A percentile compares a stretch with the other conserved stretches of the same genome.
Evolutionary conservation across 2,888 invertebrate species (phyloP).

Genomic region (Zhuqinia jingwanae): DNA sequence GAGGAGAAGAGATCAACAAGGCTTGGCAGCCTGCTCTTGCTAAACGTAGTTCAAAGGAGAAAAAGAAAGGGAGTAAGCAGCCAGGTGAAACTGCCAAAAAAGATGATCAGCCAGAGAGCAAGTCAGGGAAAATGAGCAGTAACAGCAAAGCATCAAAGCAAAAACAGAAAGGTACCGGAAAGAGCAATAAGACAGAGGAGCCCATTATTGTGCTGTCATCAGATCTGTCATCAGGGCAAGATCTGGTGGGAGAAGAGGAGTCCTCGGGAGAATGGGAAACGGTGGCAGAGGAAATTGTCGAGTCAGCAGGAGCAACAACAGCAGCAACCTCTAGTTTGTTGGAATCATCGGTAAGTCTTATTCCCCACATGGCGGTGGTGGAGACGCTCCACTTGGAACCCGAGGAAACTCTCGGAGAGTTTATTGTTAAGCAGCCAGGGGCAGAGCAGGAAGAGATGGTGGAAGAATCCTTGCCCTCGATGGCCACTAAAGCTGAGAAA

Average conservation of each 20-base stretch:
- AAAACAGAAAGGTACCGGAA: constrained; percentile 35
- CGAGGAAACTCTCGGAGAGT: constrained; percentile 41
- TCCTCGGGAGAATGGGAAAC: constrained; percentile 60
- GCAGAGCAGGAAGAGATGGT: not conserved
- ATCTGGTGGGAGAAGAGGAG: constrained; percentile 29
- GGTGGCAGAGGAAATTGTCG: constrained; percentile 38
- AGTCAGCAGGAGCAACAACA: constrained; percentile 3
- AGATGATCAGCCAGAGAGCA: not conserved
- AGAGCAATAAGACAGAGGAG: not conserved
- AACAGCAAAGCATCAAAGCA: constrained; percentile 45
- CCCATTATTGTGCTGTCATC: not conserved
- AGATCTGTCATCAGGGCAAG: not conserved
- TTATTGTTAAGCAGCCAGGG: constrained; percentile 10
- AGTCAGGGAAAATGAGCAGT: constrained; percentile 9
- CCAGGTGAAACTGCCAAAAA: not conserved
- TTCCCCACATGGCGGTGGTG: constrained; percentile 42
- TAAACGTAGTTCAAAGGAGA: constrained; percentile 35
- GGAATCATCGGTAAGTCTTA: constrained; percentile 21
- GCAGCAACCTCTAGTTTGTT: not conserved
- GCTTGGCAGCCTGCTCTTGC: constrained; percentile 13
- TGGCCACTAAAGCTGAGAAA: constrained; percentile 35
- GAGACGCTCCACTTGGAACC: constrained; percentile 48
- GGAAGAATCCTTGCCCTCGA: no score
- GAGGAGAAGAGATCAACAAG: not conserved
- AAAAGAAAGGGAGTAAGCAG: constrained; percentile 34